phyloP scores from a whole-genome alignment of 2,888 invertebrate genomes.

The Ochlodes sylvanus region DNA sequence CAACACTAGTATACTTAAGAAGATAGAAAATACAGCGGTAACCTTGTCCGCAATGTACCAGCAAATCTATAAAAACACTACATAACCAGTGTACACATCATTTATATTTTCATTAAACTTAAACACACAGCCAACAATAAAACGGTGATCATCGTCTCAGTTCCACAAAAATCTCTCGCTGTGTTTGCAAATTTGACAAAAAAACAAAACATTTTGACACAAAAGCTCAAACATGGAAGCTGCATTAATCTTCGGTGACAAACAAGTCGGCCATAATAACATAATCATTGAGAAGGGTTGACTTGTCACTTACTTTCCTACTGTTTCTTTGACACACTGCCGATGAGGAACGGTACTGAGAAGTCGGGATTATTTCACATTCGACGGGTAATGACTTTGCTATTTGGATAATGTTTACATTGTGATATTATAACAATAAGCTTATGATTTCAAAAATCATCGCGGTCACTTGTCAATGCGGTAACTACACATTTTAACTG shows the following conservation, averaged over 20 bases:
- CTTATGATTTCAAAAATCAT: too few relatives aligned
- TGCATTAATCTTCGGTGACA: constrained; percentile 56
- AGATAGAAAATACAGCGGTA: too few relatives aligned
- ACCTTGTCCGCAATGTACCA: too few relatives aligned
- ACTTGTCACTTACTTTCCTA: constrained; percentile 43
- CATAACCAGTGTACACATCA: too few relatives aligned
- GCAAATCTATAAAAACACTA: too few relatives aligned
- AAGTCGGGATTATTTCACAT: not conserved
- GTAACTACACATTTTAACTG: too few relatives aligned
- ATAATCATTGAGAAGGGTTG: constrained; percentile 38
- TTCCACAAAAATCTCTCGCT: constrained; percentile 55
- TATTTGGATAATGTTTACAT: not conserved
- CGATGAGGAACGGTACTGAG: constrained; percentile 19
- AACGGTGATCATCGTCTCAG: constrained; percentile 17
- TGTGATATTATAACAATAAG: not conserved
- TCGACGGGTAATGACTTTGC: constrained; percentile 25
- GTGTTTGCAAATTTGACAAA: constrained; percentile 59
- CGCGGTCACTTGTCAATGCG: too few relatives aligned
- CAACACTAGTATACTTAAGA: too few relatives aligned
- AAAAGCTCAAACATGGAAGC: constrained; percentile 50
- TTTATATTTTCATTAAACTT: not conserved
- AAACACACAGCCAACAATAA: constrained; percentile 17
- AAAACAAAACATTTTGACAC: constrained; percentile 61
- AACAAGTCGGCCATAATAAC: constrained; percentile 41
- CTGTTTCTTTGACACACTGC: constrained; percentile 41